These are phyloP conservation scores for Psittacula echo DNA, from an alignment of 2,797 vertebrate species.

Conservation along the genomic window DNA sequence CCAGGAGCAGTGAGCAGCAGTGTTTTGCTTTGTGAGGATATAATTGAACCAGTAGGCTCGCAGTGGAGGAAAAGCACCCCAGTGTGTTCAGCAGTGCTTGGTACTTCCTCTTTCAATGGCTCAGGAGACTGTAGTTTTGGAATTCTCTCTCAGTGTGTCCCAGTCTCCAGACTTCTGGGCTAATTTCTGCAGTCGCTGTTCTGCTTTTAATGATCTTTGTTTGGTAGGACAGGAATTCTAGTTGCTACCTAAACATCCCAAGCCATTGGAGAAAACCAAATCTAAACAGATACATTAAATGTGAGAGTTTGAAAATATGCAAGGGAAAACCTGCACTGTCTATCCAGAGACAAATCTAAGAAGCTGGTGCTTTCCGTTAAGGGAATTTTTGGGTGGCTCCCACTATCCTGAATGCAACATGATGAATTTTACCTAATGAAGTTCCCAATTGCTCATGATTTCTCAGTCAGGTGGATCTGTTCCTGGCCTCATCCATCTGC, in stretches of 20 bases:
- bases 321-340: not conserved
- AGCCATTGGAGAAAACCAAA: not conserved
- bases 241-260: not conserved
- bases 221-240: not conserved
- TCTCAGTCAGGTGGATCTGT: constrained; percentile 11
- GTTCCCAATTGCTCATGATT: not conserved
- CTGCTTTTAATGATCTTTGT: not conserved
- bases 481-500: constrained; percentile 37
- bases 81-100: not conserved
- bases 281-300: not conserved
- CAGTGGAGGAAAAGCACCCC: not conserved
- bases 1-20: not conserved
- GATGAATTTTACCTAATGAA: constrained; percentile 3
- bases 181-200: not conserved
- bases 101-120: not conserved
- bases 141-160: not conserved
- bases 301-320: not conserved
- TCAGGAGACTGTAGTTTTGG: not conserved
- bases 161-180: not conserved
- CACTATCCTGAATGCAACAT: not conserved
- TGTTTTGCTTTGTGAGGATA: not conserved
- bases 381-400: not conserved
- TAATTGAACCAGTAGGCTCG: not conserved
- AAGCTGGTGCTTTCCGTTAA: not conserved
- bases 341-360: not conserved